phyloP scores from a whole-genome alignment of 1,140 invertebrate genomes.

The Dreissena polymorpha region DNA sequence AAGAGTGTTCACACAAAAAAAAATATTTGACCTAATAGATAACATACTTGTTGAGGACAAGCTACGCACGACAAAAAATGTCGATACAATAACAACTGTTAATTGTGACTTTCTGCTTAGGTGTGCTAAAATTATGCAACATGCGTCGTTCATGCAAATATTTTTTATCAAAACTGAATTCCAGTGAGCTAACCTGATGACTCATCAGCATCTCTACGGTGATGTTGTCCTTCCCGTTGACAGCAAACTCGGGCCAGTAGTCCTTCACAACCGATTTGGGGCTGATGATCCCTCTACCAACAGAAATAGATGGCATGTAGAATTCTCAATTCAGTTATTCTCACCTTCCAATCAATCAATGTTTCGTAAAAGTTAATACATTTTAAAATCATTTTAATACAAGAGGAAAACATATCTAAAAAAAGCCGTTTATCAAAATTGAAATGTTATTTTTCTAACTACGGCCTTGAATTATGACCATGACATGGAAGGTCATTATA shows the following conservation, averaged over 20 bases:
- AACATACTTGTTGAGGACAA: too few species aligned
- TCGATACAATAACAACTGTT: too few species aligned
- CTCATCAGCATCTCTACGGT: constrained; percentile 78
- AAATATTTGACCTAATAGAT: too few species aligned
- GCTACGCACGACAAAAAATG: too few species aligned
- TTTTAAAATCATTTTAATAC: neutral
- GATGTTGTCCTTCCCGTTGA: constrained; percentile 77
- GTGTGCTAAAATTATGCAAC: too few species aligned
- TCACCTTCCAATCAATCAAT: neutral
- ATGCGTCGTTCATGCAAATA: too few species aligned
- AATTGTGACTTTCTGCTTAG: too few species aligned
- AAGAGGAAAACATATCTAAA: neutral
- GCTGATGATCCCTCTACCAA: constrained; percentile 2
- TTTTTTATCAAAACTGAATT: neutral
- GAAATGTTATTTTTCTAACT: too few species aligned
- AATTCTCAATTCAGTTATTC: neutral
- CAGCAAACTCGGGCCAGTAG: constrained; percentile 80
- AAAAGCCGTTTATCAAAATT: neutral
- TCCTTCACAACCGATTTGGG: constrained; percentile 62
- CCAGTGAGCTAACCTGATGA: constrained; percentile 70
- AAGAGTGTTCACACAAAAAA: too few species aligned
- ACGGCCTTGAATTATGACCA: too few species aligned
- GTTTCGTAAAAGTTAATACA: neutral
- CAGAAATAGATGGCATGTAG: neutral
- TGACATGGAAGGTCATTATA: too few species aligned